A percentile compares a stretch with the other conserved stretches of the same genome.
phyloP scores from a whole-genome alignment of 2,113 vertebrate genomes.

The Marcusenius ussheri region DNA sequence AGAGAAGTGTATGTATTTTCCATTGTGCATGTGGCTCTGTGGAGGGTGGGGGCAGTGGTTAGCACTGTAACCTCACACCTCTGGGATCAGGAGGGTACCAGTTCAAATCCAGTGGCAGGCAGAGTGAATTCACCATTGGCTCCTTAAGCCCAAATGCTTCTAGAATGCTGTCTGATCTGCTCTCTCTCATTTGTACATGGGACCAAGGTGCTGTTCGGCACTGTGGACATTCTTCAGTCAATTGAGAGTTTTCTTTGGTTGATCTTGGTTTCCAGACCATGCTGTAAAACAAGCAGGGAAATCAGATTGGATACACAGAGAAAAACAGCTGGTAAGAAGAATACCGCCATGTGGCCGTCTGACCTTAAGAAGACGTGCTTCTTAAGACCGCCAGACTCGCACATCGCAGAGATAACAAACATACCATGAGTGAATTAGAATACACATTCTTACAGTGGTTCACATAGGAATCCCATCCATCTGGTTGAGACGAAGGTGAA shows the following conservation, averaged over 20 bases:
- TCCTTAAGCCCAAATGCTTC: neutral
- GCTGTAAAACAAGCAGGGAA: neutral
- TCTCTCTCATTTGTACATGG: neutral
- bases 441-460: neutral
- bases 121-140: neutral
- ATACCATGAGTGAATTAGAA: neutral
- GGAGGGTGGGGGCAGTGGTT: no score
- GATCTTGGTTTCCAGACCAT: neutral
- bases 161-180: neutral
- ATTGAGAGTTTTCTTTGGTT: neutral
- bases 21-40: neutral
- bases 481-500: neutral
- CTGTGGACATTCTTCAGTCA: neutral
- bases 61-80: no score
- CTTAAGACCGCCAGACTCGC: neutral
- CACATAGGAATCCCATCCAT: neutral
- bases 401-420: neutral
- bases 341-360: neutral
- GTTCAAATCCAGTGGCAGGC: neutral
- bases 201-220: neutral
- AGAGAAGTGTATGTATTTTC: neutral
- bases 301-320: neutral
- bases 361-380: neutral
- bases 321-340: neutral
- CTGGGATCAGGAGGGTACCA: neutral